Evolutionary conservation across 2,113 vertebrate genomes (phyloP).

Genomic region (Halcyon senegalensis): DNA sequence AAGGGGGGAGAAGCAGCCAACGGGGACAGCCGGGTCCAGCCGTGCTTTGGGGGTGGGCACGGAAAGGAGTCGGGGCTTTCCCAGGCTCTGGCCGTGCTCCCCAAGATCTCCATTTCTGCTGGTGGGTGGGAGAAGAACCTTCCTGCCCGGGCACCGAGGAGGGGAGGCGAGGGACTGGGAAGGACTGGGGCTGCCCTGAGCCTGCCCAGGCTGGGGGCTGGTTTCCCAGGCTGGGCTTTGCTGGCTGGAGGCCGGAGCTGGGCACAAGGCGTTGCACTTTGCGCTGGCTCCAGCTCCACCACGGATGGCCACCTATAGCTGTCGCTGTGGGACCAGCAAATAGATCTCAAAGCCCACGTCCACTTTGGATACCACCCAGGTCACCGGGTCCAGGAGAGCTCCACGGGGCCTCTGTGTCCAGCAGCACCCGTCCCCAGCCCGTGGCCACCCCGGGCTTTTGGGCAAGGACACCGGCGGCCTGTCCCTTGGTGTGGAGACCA

Average conservation of each 20-base stretch:
- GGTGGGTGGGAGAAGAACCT: fast-evolving
- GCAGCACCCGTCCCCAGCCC: neutral
- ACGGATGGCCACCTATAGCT: neutral
- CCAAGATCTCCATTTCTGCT: neutral
- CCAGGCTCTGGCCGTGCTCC: neutral
- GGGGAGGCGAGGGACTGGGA: fast-evolving
- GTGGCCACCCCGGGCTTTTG: neutral
- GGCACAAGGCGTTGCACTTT: neutral
- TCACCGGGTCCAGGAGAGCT: fast-evolving
- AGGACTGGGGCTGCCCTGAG: fast-evolving
- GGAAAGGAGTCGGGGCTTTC: fast-evolving
- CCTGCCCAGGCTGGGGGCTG: too few species aligned
- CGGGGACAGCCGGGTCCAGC: fast-evolving
- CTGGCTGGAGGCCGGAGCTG: fast-evolving
- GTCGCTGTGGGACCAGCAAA: neutral
- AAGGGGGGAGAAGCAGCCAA: too few species aligned
- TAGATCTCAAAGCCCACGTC: neutral
- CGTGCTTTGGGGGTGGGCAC: fast-evolving
- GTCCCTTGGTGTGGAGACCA: neutral
- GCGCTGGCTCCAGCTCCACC: neutral
- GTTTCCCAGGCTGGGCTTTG: neutral
- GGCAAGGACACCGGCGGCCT: neutral
- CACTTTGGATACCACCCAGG: fast-evolving
- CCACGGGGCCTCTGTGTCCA: fast-evolving
- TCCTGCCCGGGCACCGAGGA: too few species aligned